A percentile compares a stretch with the other conserved stretches of the same genome.
Conservation (phyloP, 2,797 vertebrate genomes). For the Poecilia picta region DNA sequence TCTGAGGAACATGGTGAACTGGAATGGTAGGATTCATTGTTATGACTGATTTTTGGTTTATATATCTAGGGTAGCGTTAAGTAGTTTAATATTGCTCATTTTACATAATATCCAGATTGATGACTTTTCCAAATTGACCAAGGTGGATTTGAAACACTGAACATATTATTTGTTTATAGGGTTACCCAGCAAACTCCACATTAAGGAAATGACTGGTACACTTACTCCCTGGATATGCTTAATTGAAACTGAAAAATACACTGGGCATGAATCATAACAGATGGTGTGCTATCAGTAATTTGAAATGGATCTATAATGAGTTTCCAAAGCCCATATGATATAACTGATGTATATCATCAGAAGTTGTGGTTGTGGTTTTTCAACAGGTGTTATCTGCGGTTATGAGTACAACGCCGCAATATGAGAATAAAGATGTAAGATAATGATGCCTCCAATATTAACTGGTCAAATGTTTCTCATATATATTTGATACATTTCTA, state of each 20-base stretch:
- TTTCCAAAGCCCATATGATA: neutral
- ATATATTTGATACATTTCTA: too few relatives aligned
- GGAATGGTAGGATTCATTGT: neutral
- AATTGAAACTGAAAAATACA: neutral
- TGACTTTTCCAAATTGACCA: neutral
- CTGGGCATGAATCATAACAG: neutral
- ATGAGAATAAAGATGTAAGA: conserved; percentile 13
- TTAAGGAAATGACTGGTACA: neutral
- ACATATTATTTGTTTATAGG: neutral
- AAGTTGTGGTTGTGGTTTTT: neutral
- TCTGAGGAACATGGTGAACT: neutral
- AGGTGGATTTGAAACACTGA: neutral
- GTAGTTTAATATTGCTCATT: neutral
- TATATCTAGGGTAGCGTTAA: neutral
- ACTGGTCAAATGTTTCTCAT: too few relatives aligned
- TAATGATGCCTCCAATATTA: too few relatives aligned
- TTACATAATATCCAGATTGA: neutral
- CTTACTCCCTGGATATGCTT: neutral
- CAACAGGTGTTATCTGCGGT: conserved; percentile 31
- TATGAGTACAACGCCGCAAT: conserved; percentile 7
- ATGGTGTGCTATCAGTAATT: neutral
- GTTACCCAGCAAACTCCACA: neutral
- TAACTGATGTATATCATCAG: neutral
- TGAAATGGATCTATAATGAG: neutral
- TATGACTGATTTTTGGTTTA: neutral